phyloP scores from a whole-genome alignment of 1,140 invertebrate genomes.

The Hyles euphorbiae region DNA sequence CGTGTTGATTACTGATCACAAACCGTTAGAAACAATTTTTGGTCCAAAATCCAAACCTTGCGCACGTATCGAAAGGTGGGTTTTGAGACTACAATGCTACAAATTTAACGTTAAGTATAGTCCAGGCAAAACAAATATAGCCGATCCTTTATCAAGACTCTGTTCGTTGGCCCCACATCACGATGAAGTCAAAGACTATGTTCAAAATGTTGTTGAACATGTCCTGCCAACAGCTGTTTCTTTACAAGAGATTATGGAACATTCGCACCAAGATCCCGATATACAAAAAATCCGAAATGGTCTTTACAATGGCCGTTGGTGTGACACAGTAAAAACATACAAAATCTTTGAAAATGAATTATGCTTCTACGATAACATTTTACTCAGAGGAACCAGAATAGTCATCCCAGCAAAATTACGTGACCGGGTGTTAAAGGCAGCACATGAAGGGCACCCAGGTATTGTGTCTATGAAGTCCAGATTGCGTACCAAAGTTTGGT shows the following conservation, averaged over 20 bases:
- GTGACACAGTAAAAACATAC: constrained; percentile 18
- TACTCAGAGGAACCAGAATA: constrained; percentile 21
- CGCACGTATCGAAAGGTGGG: constrained; percentile 26
- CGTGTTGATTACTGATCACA: constrained; percentile 22
- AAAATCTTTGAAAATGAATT: constrained; percentile 26
- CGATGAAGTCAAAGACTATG: no score
- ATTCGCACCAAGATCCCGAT: constrained; percentile 13
- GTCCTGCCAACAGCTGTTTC: constrained; percentile 8
- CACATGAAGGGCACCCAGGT: constrained; percentile 73
- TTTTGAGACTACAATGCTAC: constrained; percentile 25
- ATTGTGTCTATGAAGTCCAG: constrained; percentile 56
- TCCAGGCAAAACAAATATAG: constrained; percentile 23
- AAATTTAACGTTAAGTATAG: constrained; percentile 20
- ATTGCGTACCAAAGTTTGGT: constrained; percentile 25
- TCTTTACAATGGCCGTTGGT: constrained; percentile 20
- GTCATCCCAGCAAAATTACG: constrained; percentile 37
- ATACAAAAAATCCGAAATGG: constrained; percentile 24
- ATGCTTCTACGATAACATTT: constrained; percentile 23
- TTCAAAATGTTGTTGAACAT: no score
- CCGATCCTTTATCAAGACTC: constrained; percentile 22
- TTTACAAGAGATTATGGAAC: constrained; percentile 10
- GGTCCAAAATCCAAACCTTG: constrained; percentile 26
- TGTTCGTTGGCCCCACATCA: constrained; percentile 12
- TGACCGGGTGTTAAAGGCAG: constrained; percentile 28
- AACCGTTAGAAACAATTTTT: constrained; percentile 26